Percentiles rank a stretch among this genome's conserved stretches.
Conservation (phyloP, 2,113 vertebrate species). For the Aythya baeri region DNA sequence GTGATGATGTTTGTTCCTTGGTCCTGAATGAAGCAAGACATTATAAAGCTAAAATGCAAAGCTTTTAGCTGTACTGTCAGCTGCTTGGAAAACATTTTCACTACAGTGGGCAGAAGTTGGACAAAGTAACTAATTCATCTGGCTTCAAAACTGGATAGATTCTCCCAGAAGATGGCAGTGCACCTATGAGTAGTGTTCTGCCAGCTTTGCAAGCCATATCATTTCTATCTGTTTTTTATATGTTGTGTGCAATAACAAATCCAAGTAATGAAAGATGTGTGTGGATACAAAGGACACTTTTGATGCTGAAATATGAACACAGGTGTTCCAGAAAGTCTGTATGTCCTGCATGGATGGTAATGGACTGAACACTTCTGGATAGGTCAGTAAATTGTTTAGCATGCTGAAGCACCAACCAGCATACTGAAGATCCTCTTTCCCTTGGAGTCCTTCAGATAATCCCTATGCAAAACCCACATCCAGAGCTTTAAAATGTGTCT, state of each 20-base stretch:
- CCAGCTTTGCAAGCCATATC: background rate
- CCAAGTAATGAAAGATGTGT: background rate
- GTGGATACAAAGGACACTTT: background rate
- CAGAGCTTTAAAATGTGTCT: background rate
- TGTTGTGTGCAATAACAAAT: background rate
- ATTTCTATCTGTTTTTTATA: background rate
- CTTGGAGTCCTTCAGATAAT: background rate
- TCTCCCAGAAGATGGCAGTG: constrained; percentile 59
- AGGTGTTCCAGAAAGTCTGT: background rate
- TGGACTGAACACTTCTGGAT: background rate
- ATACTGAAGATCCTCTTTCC: background rate
- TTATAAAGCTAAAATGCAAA: background rate
- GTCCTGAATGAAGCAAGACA: background rate
- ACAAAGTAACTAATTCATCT: background rate
- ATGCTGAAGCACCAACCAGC: background rate
- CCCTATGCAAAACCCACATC: background rate
- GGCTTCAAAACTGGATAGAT: background rate
- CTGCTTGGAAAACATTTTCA: background rate
- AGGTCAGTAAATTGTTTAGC: background rate
- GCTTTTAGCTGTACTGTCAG: background rate
- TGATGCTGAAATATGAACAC: background rate
- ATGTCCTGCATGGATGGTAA: background rate
- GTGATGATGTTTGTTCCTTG: background rate
- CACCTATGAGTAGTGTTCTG: background rate
- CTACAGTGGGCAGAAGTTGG: background rate